These are phyloP conservation scores for Cossypha niveicapilla DNA, from an alignment of 2,797 vertebrate species.

Conservation along the genomic window DNA sequence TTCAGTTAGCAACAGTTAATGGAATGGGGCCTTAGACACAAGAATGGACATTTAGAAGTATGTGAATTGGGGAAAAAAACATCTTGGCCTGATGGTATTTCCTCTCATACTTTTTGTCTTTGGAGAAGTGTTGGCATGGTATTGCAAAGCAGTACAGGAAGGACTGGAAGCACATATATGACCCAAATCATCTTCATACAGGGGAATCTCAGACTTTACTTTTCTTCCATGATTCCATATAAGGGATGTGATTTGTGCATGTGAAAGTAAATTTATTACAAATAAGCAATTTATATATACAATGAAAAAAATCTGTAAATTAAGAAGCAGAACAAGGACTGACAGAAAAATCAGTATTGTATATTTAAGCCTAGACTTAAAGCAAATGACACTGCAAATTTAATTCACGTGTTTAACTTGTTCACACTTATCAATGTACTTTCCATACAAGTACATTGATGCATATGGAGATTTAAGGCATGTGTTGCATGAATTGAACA, in stretches of 20 bases:
- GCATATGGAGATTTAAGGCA: not conserved
- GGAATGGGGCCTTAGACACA: not conserved
- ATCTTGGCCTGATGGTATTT: not conserved
- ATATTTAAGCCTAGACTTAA: not conserved
- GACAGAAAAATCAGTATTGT: not conserved
- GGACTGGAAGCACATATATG: not conserved
- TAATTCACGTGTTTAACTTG: constrained; percentile 9
- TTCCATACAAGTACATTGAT: not conserved
- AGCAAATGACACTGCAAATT: not conserved
- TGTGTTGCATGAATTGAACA: not conserved
- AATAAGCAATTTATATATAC: not conserved
- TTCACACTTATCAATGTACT: constrained; percentile 7
- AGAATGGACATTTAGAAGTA: not conserved
- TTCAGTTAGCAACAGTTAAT: not conserved
- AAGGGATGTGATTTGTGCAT: not conserved
- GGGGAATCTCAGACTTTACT: not conserved
- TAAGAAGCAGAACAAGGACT: not conserved
- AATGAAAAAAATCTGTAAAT: not conserved
- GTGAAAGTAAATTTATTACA: not conserved
- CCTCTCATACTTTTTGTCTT: not conserved
- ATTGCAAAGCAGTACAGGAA: not conserved
- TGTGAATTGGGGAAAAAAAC: not conserved
- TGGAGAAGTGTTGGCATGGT: not conserved
- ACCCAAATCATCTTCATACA: not conserved
- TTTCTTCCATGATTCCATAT: not conserved